Base-by-base conservation (phyloP, 2,888 invertebrate genomes). In the Entomobrya multifasciata region DNA sequence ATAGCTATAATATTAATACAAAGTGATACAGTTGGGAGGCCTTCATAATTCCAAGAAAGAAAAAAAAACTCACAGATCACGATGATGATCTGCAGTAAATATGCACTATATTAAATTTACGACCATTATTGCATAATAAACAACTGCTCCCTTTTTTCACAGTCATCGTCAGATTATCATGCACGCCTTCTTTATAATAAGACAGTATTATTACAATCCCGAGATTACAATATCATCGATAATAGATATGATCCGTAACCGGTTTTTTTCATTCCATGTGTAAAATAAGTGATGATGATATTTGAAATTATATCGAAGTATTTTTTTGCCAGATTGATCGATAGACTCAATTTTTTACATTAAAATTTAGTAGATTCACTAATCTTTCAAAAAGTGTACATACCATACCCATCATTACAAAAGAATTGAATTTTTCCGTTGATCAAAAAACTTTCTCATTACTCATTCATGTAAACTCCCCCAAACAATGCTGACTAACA, bases 181-280 rank as follows among this genome's bases (percentile, higher is more conserved):
- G 74, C 60, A 60, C 83, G 76, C 76, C 83, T 83, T 22, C 49
- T 83, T 74, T 44, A 62, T 67, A 80, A 80, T 70, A 82, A 57
- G 60, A 74, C 81, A 57, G 67, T 70, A 72, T 81, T 72, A 82
- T 82, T 74, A 82, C 72, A 15, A 8, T 41, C 13, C 22, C 2
- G 13, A 81, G 70, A 81, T 70, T 81, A 70, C 70, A 81, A 70
- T 81, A 81, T 81, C 57, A 81, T 72, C 72, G 13, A 81, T 44
- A 78, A 70, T 57, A 41, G 47, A 57, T 57, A 67, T 67, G n/a
- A 49, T 30, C 1, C 4, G 17, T 20, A 81, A 80, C 80, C 80
- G 67, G 80, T 65, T 67, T 80, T 22, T 49, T 49, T 20, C 22
- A 5, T 22, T 22, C 11, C 36, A 6, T 8, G 8, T 44, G 30